A percentile compares a stretch with the other conserved stretches of the same genome.
These are phyloP conservation scores for Timandra comae DNA, from an alignment of 2,888 invertebrate species.

Conservation along the genomic window DNA sequence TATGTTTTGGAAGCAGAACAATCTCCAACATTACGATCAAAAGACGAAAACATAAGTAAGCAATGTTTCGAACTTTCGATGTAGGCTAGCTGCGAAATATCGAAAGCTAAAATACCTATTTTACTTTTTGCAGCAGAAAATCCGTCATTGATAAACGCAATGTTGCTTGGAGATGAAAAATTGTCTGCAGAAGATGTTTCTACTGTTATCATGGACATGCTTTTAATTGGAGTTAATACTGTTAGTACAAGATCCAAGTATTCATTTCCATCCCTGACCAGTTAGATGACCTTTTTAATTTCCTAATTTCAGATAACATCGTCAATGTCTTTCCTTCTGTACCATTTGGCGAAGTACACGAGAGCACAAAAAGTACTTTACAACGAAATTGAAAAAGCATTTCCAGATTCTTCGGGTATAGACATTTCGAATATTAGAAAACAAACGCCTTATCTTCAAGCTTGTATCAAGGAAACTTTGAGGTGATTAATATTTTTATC, in stretches of 20 bases:
- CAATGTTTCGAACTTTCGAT: constrained; percentile 13
- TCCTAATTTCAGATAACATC: constrained; percentile 69
- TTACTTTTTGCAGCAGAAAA: constrained; percentile 13
- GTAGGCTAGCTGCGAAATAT: no score
- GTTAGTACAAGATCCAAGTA: no score
- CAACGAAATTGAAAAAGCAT: constrained; percentile 72
- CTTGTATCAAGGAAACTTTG: constrained; percentile 80
- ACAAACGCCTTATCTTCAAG: constrained; percentile 75
- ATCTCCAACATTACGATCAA: constrained; percentile 33
- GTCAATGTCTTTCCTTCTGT: constrained; percentile 79
- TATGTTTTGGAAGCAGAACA: constrained; percentile 71
- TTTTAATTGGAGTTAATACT: constrained; percentile 80
- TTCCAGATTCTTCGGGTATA: constrained; percentile 26
- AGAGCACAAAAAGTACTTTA: constrained; percentile 78
- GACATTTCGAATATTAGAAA: constrained; percentile 40
- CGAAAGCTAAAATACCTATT: no score
- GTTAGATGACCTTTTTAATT: no score
- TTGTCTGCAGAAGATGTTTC: constrained; percentile 78
- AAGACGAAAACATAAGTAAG: constrained; percentile 32
- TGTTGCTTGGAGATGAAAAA: constrained; percentile 73
- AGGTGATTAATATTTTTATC: no score
- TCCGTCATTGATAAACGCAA: constrained; percentile 66
- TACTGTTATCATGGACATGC: constrained; percentile 80
- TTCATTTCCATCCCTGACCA: no score
- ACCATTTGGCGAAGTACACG: constrained; percentile 80